Evolutionary conservation across 2,797 vertebrate species (phyloP), one percentile per base, ranked within the genome.

Genomic region (Chromis chromis): DNA sequence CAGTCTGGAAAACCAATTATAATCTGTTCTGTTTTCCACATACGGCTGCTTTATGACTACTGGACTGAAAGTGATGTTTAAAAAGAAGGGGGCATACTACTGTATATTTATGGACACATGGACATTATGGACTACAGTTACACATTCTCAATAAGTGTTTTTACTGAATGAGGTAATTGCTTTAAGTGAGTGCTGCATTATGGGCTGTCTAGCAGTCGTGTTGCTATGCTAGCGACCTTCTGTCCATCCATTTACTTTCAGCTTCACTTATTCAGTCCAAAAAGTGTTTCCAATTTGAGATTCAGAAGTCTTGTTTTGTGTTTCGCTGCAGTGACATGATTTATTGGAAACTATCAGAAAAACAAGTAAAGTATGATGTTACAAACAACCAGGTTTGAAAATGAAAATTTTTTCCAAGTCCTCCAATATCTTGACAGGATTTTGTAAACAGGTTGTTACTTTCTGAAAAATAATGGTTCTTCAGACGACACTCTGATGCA

Each of bases 11-110:
- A 57, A 36, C 25, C 6, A 64, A 17, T 57, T 6, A 61, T 42
- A 17, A 16, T 21, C 39, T n/a, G 33, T 21, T 28, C 33, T 50
- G 52, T 56, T 75, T 70, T 60, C 27, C 39, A 33, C 24, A 40
- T 46, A 8, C 4, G 3, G 19, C 24, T 67, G 42, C 22, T 31
- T 33, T 56, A 3, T 39, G 49, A 59, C 44, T 48, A 3, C 19
- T 42, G 8, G 4, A 33, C 22, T 73, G 33, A 12, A 42, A 40
- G 58, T 42, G 9, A 31, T 31, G 31, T 31, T 31, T 31, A 28
- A 63, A 73, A 17, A 2, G 2, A 19, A 40, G 1, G 4, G 24
- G 1, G 16, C 13, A 54, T 8, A 8, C 4, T 16, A 14, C 24
- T 44, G 17, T 44, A 44, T 28, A 17, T 17, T 25, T 54, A 27